Evolutionary conservation across 1,140 invertebrate species (phyloP).

Genomic region (Campoletis sonorensis): DNA sequence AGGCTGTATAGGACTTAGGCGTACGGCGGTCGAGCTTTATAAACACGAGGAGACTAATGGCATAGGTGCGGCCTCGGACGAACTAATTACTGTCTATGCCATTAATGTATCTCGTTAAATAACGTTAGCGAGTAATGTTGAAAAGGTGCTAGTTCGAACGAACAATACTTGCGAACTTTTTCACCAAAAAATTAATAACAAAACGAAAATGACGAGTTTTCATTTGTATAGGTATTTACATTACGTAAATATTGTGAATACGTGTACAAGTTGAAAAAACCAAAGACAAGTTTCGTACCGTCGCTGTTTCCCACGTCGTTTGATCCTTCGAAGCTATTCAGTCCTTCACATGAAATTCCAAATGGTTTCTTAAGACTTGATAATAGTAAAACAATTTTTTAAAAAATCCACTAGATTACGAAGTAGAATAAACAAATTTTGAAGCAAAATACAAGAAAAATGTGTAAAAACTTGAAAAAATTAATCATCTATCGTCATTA

Average conservation of each 20-base stretch:
- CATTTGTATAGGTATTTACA: not conserved
- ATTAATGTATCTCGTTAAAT: not conserved
- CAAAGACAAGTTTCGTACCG: conserved; percentile 33
- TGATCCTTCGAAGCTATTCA: conserved; percentile 52
- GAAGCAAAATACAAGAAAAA: not conserved
- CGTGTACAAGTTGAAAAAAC: conserved; percentile 10
- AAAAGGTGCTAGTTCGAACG: not conserved
- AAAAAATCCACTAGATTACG: not conserved
- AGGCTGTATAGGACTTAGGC: conserved; percentile 55
- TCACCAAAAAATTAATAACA: not conserved
- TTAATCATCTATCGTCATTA: not conserved
- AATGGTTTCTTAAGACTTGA: conserved; percentile 52
- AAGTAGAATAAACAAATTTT: no score
- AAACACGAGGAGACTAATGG: not conserved
- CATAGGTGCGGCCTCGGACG: conserved; percentile 18
- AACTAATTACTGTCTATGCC: not conserved
- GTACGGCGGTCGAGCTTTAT: conserved; percentile 61
- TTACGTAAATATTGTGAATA: not conserved
- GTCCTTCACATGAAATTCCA: conserved; percentile 54
- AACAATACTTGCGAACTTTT: not conserved
- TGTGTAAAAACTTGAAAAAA: conserved; percentile 36
- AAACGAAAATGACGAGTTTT: not conserved
- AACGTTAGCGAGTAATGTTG: not conserved
- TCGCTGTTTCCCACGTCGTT: conserved; percentile 50
- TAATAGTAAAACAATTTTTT: no score